Evolutionary conservation across 2,113 vertebrate species (phyloP).

Genomic region (Oncorhynchus nerka): DNA sequence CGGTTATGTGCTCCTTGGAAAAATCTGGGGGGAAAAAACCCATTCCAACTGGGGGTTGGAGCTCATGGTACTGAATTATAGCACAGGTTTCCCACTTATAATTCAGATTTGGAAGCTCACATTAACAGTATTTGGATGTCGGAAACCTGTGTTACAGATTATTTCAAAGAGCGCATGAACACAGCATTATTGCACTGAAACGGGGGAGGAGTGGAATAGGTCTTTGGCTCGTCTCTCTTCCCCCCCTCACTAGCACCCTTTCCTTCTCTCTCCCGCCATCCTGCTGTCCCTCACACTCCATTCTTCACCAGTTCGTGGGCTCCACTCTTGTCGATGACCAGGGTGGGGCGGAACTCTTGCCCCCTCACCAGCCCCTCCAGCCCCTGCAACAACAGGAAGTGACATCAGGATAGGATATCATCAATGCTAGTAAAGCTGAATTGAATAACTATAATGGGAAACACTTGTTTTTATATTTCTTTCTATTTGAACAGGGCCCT

Average conservation of each 20-base stretch:
- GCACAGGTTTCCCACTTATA: conserved; percentile 28
- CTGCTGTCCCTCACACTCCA: conserved; percentile 67
- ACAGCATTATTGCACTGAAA: conserved; percentile 65
- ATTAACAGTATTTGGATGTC: neutral
- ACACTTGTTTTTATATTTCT: neutral
- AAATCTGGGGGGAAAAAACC: neutral
- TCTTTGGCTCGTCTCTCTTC: conserved; percentile 28
- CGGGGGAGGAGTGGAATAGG: conserved; percentile 16
- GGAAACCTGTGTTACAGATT: neutral
- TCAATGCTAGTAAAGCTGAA: too few species aligned
- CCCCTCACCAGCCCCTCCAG: conserved; percentile 82
- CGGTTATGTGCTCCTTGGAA: conserved; percentile 43
- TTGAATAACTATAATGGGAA: neutral
- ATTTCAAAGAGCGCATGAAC: conserved; percentile 1
- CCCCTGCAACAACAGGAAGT: conserved; percentile 68
- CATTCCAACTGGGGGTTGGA: too few species aligned
- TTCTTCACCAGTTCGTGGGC: conserved; percentile 88
- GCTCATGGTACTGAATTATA: neutral
- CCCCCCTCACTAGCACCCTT: conserved; percentile 16
- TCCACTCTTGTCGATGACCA: conserved; percentile 83
- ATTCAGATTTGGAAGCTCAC: conserved; percentile 25
- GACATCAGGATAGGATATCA: neutral
- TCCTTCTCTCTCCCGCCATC: neutral
- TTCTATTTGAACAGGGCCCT: neutral
- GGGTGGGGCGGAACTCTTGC: conserved; percentile 79